Base-by-base conservation (phyloP, 2,113 vertebrate species). In the Ceyx margarethae region DNA sequence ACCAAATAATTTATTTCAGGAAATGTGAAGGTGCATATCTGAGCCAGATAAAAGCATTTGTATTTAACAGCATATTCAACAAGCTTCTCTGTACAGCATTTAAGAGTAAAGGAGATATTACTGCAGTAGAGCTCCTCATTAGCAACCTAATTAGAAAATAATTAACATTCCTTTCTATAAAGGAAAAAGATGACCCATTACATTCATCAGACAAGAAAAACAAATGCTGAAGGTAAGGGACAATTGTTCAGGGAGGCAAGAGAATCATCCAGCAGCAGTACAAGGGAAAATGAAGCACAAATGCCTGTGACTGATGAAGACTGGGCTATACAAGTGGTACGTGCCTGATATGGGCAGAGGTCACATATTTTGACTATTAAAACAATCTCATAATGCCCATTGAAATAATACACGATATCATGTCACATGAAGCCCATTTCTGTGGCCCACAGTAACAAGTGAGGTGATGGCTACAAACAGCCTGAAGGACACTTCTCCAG, bases 101-200 rank as follows among this genome's bases (percentile, higher is more conserved):
- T 94, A 91, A 71, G 87, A 95, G 93, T 97, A 97, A 96, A 96
- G 94, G 81, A 91, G 94, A 91, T 92, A 90, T 89, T 97, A 97
- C 91, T 95, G 86, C 85, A 94, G 86, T 83, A 80, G 81, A 90
- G 88, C 86, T 94, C 96, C 96, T 97, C 95, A 96, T 97, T 97
- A 97, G 88, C 93, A 96, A 94, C 42, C 54, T 97, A 97, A 97
- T 97, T 97, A 97, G 95, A 96, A 98, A 97, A 97, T 97, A 97
- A 98, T 97, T 97, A 97, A 97, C 93, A 94, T 96, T 96, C 86
- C 91, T 96, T 96, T 95, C 95, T 94, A 95, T 90, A 96, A 97
- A 97, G 73, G 87, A 92, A 97, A 94, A 89, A 95, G 84, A 97
- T 85, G 95, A 93, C 69, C 94, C 92, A 95, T 97, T 95, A 96